Conservation (phyloP, 2,113 vertebrate species). For the Rhinolophus sinicus region DNA sequence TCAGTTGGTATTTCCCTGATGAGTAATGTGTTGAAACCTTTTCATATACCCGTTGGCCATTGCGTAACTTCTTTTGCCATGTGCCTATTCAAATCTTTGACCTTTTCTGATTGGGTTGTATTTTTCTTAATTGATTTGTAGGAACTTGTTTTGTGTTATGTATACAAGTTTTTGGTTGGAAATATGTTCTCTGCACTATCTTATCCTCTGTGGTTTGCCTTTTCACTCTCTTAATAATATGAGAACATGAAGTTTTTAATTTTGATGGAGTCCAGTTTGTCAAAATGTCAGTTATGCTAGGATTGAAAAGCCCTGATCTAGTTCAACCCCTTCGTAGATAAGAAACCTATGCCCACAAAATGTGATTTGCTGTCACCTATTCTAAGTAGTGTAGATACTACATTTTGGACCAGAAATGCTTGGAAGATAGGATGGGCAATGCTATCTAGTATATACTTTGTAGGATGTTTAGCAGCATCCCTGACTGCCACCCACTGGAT, state of each 20-base stretch:
- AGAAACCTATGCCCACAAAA: neutral
- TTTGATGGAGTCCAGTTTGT: neutral
- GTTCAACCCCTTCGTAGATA: neutral
- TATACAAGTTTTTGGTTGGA: neutral
- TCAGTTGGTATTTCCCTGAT: neutral
- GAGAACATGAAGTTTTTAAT: constrained; percentile 29
- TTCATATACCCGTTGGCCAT: neutral
- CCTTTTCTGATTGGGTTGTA: neutral
- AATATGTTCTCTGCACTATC: neutral
- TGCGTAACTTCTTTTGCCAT: constrained; percentile 23
- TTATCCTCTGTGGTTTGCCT: neutral
- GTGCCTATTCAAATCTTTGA: neutral
- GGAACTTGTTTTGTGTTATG: neutral
- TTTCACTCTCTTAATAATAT: neutral
- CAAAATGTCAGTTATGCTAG: neutral
- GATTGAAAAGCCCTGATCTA: neutral
- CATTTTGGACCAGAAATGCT: neutral
- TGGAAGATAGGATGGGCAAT: neutral
- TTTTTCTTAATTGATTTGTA: constrained; percentile 12
- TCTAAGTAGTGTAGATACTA: neutral
- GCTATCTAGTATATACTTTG: neutral
- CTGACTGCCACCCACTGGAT: neutral
- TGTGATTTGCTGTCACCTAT: neutral
- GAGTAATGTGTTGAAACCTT: constrained; percentile 18
- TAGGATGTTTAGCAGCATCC: neutral